These are phyloP conservation scores for Anthonomus grandis DNA, from an alignment of 1,140 invertebrate genomes.

Conservation along the genomic window DNA sequence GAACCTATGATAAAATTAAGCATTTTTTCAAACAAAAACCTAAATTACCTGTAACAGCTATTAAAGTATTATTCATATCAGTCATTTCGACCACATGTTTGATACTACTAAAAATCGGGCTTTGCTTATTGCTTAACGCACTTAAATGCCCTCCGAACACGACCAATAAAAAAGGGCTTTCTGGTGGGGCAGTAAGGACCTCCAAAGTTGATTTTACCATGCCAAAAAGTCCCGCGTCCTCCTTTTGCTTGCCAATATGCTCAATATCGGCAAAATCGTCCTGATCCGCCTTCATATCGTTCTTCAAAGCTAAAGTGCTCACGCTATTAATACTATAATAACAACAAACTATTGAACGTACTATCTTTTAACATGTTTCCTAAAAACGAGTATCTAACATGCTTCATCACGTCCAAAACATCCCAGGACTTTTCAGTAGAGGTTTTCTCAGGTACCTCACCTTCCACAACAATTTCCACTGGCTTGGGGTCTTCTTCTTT, in stretches of 20 bases:
- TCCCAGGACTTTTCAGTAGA: conserved; percentile 26
- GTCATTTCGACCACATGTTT: conserved; percentile 36
- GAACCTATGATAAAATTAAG: neutral
- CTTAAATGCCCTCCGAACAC: conserved; percentile 34
- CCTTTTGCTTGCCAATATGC: conserved; percentile 17
- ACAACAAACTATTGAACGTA: conserved; percentile 1
- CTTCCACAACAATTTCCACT: conserved; percentile 9
- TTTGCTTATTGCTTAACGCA: conserved; percentile 26
- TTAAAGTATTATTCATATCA: conserved; percentile 26
- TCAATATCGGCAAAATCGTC: conserved; percentile 13
- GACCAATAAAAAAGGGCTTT: conserved; percentile 31
- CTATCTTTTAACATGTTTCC: conserved; percentile 31
- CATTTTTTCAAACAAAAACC: neutral
- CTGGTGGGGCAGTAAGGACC: conserved; percentile 18
- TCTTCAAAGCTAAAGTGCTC: no score
- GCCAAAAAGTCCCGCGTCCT: conserved; percentile 28
- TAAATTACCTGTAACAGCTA: conserved; percentile 33
- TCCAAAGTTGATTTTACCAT: conserved; percentile 28
- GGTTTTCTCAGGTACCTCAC: neutral
- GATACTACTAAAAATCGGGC: conserved; percentile 33
- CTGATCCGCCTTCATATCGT: no score
- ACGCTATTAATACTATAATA: no score
- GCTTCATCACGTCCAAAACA: conserved; percentile 32
- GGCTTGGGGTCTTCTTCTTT: neutral
- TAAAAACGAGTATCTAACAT: conserved; percentile 35